Evolutionary conservation across 2,113 vertebrate genomes (phyloP), one percentile per base, ranked within the genome.

Genomic region (Lathamus discolor): DNA sequence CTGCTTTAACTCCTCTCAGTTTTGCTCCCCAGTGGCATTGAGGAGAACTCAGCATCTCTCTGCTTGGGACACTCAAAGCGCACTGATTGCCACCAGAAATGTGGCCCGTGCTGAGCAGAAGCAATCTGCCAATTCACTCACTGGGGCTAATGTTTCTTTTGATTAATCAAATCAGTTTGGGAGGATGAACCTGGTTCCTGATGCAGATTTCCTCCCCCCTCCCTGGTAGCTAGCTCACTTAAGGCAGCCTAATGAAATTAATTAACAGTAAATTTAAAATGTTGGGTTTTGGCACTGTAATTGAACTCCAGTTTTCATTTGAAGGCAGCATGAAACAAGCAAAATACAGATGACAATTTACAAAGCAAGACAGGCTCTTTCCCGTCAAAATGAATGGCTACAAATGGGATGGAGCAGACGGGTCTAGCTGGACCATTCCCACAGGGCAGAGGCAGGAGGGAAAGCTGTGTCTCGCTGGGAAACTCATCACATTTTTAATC

Each of bases 221-320:
- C 12, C 17, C 61, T 0, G 0, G n/a, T 46, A 86, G 83, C 88
- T 54, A 44, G 88, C 88, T 93, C 76, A 76, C 93, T 96, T 90
- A 84, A 92, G 86, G 83, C 86, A 62, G 80, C 69, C 78, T 96
- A 96, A 94, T 96, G 86, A 96, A 94, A 95, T 96, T 95, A 95
- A 95, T 96, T 94, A 96, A 85, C 48, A 11, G 78, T 52, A 93
- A 54, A 93, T 96, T 95, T 92, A n/a, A 96, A 94, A 93, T 59
- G 80, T 93, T 91, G 90, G 48, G 84, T 93, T 93, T 95, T 13
- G 2, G 77, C n/a, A 3, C 69, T 41, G 54, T 96, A 92, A 95
- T 96, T 92, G 83, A 94, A 93, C 94, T 85, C 78, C 44, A 46
- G 74, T 93, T 96, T 96, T 95, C 81, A 39, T 79, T 57, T 76